Evolutionary conservation across 2,797 vertebrate species (phyloP), one percentile per base, ranked within the genome.

Genomic region (Enoplosus armatus): DNA sequence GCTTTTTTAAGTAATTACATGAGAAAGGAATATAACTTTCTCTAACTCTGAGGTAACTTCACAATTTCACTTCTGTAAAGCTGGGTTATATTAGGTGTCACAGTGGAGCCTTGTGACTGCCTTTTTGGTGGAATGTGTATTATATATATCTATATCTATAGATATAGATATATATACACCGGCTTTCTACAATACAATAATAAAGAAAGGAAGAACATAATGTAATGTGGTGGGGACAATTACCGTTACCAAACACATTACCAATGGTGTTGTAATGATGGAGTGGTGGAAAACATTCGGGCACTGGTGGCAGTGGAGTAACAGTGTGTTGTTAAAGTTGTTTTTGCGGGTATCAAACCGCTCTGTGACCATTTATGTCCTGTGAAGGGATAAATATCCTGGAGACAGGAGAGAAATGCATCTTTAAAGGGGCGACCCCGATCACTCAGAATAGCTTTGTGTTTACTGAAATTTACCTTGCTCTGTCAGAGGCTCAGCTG

Each of bases 11-110:
- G 20, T 35, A 29, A 54, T 67, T 24, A 47, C 22, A 14, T 2
- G 39, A 61, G 8, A 31, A 31, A 3, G 29, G 1, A 31, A 39
- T 29, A 71, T 14, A 8, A 18, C 24, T 24, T 47, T n/a, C n/a
- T n/a, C n/a, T 29, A n/a, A 33, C 24, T 33, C 5, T 24, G 9
- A 24, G n/a, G n/a, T 55, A 45, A 64, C 18, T 15, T 66, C 20
- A 41, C 43, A 69, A 1, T 80, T 61, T 74, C 24, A 62, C 60
- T 66, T 63, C 31, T 54, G 56, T 47, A 56, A 70, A 65, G 7
- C 9, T 41, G n/a, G 39, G 41, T 73, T 29, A 45, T 22, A 66
- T 27, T 15, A 53, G 20, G 18, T 29, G n/a, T 60, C 33, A 50
- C 43, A 43, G 16, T 45, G 16, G 43, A 45, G 16, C 16, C 43